These are phyloP conservation scores for Serripes groenlandicus DNA, from an alignment of 2,888 invertebrate species.

Conservation along the genomic window DNA sequence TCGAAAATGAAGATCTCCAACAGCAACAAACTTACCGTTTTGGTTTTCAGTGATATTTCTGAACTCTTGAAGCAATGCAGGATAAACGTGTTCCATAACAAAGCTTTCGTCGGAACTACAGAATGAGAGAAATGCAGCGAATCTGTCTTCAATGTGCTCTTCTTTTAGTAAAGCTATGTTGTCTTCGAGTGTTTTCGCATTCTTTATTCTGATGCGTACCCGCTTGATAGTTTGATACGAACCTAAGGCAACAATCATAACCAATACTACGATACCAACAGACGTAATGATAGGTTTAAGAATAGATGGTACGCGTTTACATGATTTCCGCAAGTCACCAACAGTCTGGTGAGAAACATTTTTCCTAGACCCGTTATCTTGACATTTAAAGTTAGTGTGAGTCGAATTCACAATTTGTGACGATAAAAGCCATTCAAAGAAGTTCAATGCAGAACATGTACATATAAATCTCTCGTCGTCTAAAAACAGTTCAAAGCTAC, in stretches of 20 bases:
- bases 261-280: neutral
- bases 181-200: neutral
- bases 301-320: neutral
- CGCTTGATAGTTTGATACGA: neutral
- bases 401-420: neutral
- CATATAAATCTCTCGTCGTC: neutral
- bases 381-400: neutral
- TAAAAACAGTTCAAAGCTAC: neutral
- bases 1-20: neutral
- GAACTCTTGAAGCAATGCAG: neutral
- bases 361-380: neutral
- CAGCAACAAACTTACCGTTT: neutral
- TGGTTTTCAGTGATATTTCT: neutral
- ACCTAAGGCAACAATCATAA: neutral
- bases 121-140: neutral
- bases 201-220: neutral
- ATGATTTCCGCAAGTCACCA: neutral
- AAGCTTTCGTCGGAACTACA: neutral
- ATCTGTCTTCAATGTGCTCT: neutral
- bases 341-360: neutral
- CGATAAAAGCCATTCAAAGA: neutral
- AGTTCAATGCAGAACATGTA: neutral
- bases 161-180: neutral
- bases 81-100: neutral
- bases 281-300: neutral